phyloP scores from a whole-genome alignment of 2,113 vertebrate species.

The Epinephelus cyanopodus region DNA sequence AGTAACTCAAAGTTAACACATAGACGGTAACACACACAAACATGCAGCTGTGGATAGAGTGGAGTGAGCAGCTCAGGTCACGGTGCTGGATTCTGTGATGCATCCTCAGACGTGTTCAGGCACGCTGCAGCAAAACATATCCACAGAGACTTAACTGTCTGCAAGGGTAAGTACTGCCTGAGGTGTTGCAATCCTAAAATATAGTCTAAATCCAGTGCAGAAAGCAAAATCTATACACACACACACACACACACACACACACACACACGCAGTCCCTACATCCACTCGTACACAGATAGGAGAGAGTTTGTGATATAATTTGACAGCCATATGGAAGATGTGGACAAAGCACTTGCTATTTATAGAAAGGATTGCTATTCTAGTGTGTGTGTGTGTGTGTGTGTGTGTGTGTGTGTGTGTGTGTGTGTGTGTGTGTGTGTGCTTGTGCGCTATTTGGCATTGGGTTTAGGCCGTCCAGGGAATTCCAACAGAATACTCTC shows the following conservation, averaged over 20 bases:
- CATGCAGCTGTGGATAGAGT: not conserved
- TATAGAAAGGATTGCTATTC: constrained; percentile 75
- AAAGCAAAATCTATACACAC: constrained; percentile 48
- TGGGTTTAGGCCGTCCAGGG: constrained; percentile 57
- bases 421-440: constrained; percentile 22
- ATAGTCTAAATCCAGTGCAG: constrained; percentile 35
- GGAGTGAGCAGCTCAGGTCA: constrained; percentile 39
- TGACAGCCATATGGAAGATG: constrained; percentile 73
- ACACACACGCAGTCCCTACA: not conserved
- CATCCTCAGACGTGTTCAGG: constrained; percentile 32
- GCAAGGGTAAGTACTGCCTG: constrained; percentile 40
- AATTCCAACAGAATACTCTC: constrained; percentile 58
- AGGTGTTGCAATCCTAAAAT: constrained; percentile 48
- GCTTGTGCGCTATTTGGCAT: constrained; percentile 44
- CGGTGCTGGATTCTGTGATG: constrained; percentile 18
- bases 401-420: constrained; percentile 32
- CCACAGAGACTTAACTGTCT: constrained; percentile 42
- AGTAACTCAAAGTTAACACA: not conserved
- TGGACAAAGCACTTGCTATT: constrained; percentile 76
- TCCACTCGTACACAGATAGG: constrained; percentile 19
- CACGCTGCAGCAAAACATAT: constrained; percentile 47
- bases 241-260: not conserved
- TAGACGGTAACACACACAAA: not conserved
- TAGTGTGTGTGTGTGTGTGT: constrained; percentile 14
- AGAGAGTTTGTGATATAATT: constrained; percentile 44